phyloP scores from a whole-genome alignment of 2,888 invertebrate genomes.

The Ophion ventricosus region DNA sequence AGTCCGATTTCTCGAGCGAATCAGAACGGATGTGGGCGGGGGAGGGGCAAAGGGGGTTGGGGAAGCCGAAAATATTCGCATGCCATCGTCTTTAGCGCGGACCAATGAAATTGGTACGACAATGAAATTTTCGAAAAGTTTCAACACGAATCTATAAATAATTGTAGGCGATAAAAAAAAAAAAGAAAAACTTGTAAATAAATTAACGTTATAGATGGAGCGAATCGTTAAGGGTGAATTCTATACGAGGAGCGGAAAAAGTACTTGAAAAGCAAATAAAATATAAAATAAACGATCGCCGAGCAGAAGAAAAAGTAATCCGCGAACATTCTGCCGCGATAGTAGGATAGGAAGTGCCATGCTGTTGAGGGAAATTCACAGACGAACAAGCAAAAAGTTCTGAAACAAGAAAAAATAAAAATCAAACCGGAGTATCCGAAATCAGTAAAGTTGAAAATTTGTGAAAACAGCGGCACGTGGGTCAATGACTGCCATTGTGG shows the following conservation, averaged over 20 bases:
- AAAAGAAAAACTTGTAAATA: slow-evolving; percentile 70
- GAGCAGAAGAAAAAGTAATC: slow-evolving; percentile 32
- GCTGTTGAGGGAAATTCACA: slow-evolving; percentile 74
- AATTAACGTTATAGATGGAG: slow-evolving; percentile 28
- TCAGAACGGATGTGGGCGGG: background rate
- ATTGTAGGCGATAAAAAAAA: slow-evolving; percentile 59
- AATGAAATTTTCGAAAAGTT: slow-evolving; percentile 70
- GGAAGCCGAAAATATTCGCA: slow-evolving; percentile 32
- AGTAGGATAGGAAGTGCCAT: slow-evolving; percentile 82
- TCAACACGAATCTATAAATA: slow-evolving; percentile 60
- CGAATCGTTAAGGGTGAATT: slow-evolving; percentile 50
- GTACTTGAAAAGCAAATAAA: slow-evolving; percentile 64
- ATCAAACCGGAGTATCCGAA: background rate
- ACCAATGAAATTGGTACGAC: slow-evolving; percentile 77
- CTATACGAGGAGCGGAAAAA: slow-evolving; percentile 55
- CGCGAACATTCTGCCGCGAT: slow-evolving; percentile 65
- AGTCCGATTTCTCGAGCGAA: slow-evolving; percentile 35
- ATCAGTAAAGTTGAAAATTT: slow-evolving; percentile 23
- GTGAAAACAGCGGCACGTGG: slow-evolving; percentile 17
- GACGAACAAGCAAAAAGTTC: slow-evolving; percentile 65
- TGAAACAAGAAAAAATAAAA: slow-evolving; percentile 20
- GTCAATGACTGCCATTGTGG: slow-evolving; percentile 57
- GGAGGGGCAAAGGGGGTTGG: too few relatives aligned
- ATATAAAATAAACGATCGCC: slow-evolving; percentile 51
- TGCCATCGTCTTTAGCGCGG: slow-evolving; percentile 72